phyloP scores from a whole-genome alignment of 2,888 invertebrate genomes.

The Tenthredo amoena region DNA sequence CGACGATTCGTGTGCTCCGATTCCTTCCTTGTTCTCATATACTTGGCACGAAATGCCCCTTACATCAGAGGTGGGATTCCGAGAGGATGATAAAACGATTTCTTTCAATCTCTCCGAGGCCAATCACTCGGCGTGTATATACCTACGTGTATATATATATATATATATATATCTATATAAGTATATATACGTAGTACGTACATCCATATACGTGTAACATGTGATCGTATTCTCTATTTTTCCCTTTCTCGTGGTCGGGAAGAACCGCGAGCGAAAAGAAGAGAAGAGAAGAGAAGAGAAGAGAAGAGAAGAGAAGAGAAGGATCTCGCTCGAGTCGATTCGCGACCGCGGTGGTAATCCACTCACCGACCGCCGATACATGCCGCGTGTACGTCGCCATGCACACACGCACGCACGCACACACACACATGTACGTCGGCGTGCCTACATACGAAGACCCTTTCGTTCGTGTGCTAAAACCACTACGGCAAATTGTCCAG shows the following conservation, averaged over 20 bases:
- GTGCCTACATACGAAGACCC: neutral
- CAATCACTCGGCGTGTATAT: neutral
- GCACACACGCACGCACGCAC: neutral
- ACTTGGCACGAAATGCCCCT: constrained; percentile 10
- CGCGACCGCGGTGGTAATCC: constrained; percentile 49
- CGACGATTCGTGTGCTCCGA: neutral
- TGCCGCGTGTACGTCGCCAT: neutral
- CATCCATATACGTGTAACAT: neutral
- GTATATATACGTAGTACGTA: neutral
- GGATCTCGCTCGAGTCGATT: constrained; percentile 41
- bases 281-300: neutral
- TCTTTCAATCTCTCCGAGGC: constrained; percentile 21
- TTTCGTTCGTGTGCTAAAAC: constrained; percentile 37
- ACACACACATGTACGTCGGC: neutral
- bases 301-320: constrained; percentile 7
- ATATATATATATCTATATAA: neutral
- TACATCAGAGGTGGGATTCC: constrained; percentile 24
- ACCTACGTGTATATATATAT: neutral
- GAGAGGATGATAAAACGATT: constrained; percentile 24
- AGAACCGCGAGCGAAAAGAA: neutral
- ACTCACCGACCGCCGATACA: constrained; percentile 47
- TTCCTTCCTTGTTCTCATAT: neutral
- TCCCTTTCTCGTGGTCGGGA: constrained; percentile 3
- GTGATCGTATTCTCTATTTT: neutral
- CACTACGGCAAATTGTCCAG: constrained; percentile 50